A percentile compares a stretch with the other conserved stretches of the same genome.
phyloP scores from a whole-genome alignment of 2,888 invertebrate species.

The Xanthia togata region DNA sequence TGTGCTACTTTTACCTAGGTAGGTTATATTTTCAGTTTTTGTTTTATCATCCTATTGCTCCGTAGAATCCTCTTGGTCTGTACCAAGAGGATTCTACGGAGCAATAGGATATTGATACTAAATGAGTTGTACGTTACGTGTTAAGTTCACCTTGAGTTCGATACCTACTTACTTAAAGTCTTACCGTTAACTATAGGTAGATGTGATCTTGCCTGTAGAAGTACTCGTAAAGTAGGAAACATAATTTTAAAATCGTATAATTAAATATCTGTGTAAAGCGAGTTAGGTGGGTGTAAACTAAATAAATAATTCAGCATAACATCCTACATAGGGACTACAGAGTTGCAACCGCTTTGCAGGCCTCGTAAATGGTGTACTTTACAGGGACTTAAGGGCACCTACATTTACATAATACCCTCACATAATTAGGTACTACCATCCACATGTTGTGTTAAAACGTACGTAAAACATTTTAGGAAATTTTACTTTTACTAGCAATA shows the following conservation, averaged over 20 bases:
- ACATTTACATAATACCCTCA: conserved; percentile 60
- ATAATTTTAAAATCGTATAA: conserved; percentile 38
- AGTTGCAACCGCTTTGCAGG: conserved; percentile 58
- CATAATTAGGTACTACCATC: conserved; percentile 49
- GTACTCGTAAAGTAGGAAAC: conserved; percentile 6
- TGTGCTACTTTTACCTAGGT: background rate
- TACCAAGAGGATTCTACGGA: too few species aligned
- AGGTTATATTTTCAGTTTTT: background rate
- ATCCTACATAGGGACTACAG: conserved; percentile 48
- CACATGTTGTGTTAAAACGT: conserved; percentile 42
- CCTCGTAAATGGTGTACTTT: conserved; percentile 58
- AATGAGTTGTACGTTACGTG: background rate
- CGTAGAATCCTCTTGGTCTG: background rate
- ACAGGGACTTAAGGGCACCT: conserved; percentile 60
- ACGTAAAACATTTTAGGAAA: conserved; percentile 20
- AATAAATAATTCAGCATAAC: conserved; percentile 56
- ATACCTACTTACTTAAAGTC: background rate
- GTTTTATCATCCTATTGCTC: too few species aligned
- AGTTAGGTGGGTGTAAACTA: conserved; percentile 25
- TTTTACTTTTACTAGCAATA: conserved; percentile 20
- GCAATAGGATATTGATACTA: background rate
- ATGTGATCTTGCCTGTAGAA: background rate
- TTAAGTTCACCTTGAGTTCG: background rate
- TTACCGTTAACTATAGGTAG: background rate
- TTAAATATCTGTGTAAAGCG: conserved; percentile 29